A percentile compares a stretch with the other conserved stretches of the same genome.
Evolutionary conservation across 2,888 invertebrate genomes (phyloP).

Genomic region (Stenotaenia linearis): DNA sequence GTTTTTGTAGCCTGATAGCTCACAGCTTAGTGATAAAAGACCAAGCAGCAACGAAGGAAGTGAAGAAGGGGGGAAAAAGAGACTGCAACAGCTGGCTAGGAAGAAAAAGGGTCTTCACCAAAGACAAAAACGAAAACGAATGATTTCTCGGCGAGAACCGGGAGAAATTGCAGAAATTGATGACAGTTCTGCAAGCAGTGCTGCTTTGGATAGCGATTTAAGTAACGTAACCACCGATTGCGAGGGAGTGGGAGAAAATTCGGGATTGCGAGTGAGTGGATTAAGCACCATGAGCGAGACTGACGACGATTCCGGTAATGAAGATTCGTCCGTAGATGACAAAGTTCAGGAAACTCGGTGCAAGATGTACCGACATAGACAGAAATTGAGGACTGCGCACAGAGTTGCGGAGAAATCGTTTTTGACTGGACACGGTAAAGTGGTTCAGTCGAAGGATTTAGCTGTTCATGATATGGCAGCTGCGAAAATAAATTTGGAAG

Average conservation of each 20-base stretch:
- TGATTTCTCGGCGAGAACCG: slow-evolving; percentile 14
- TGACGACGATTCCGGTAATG: slow-evolving; percentile 37
- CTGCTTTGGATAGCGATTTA: slow-evolving; percentile 41
- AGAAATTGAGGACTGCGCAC: neutral
- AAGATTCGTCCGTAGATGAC: slow-evolving; percentile 35
- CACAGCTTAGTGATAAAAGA: slow-evolving; percentile 38
- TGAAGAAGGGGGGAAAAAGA: slow-evolving; percentile 34
- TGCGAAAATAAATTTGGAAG: neutral
- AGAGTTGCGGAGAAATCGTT: neutral
- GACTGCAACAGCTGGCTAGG: neutral
- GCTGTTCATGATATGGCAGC: neutral
- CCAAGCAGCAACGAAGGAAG: slow-evolving; percentile 38
- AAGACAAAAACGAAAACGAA: slow-evolving; percentile 19
- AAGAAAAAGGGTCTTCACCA: slow-evolving; percentile 19
- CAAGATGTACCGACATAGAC: slow-evolving; percentile 34
- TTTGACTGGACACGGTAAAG: neutral
- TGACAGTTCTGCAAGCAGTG: slow-evolving; percentile 31
- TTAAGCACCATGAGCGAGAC: slow-evolving; percentile 35
- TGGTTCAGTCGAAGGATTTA: neutral
- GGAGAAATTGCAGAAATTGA: slow-evolving; percentile 30
- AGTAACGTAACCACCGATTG: slow-evolving; percentile 42
- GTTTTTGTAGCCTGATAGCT: slow-evolving; percentile 36
- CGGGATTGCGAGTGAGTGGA: slow-evolving; percentile 27
- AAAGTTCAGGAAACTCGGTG: slow-evolving; percentile 36
- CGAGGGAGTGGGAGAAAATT: slow-evolving; percentile 28